Evolutionary conservation across 2,797 vertebrate genomes (phyloP).

Genomic region (Gymnodraco acuticeps): DNA sequence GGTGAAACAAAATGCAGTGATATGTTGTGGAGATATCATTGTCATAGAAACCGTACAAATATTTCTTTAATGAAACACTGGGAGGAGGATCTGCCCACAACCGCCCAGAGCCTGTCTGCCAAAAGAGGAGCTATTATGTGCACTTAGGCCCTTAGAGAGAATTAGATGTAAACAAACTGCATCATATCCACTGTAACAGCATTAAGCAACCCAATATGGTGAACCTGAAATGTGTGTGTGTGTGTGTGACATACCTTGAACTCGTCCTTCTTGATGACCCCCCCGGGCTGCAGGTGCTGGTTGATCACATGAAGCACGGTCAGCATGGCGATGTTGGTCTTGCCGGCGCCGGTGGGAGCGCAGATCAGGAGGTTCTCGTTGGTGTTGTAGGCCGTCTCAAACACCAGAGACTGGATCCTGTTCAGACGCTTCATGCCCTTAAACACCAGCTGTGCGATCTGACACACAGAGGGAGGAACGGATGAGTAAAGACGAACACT

Average conservation of each 20-base stretch:
- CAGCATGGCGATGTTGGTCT: constrained; percentile 99
- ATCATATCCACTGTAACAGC: background rate
- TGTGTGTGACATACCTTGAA: constrained; percentile 89
- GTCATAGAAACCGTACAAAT: too few relatives aligned
- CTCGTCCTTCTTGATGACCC: constrained; percentile 95
- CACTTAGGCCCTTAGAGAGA: too few relatives aligned
- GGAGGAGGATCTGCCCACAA: too few relatives aligned
- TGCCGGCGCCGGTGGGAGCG: constrained; percentile 97
- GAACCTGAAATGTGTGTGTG: background rate
- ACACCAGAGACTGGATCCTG: constrained; percentile 97
- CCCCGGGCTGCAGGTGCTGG: constrained; percentile 93
- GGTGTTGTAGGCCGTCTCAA: constrained; percentile 98
- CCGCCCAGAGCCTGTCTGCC: too few relatives aligned
- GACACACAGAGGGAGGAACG: constrained; percentile 5
- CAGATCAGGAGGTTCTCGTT: constrained; percentile 98
- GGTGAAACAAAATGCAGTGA: too few relatives aligned
- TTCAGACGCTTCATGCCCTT: constrained; percentile 95
- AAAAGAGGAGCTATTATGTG: too few relatives aligned
- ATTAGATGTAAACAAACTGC: background rate
- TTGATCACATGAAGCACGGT: constrained; percentile 95
- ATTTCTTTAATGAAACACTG: too few relatives aligned
- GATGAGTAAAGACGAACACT: background rate
- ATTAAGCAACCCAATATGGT: background rate
- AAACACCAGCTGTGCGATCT: constrained; percentile 97
- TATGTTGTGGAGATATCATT: too few relatives aligned